Evolutionary conservation across 1,140 invertebrate species (phyloP).

Genomic region (Drosophila obscura): DNA sequence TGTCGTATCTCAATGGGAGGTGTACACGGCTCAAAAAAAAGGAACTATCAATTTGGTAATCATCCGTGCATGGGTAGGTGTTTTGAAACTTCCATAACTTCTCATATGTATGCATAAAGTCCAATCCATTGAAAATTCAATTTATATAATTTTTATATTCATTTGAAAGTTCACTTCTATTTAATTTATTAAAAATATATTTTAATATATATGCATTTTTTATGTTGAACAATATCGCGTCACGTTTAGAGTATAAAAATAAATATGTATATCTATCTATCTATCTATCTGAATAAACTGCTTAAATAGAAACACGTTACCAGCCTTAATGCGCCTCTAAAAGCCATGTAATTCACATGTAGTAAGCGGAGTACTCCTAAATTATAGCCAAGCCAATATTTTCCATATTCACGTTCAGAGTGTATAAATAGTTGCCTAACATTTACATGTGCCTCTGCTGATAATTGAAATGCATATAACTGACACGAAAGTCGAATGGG

Average conservation of each 20-base stretch:
- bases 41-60: too few relatives aligned
- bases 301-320: slow-evolving; percentile 14
- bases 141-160: too few relatives aligned
- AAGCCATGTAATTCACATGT: slow-evolving; percentile 53
- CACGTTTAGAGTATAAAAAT: slow-evolving; percentile 21
- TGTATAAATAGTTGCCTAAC: slow-evolving; percentile 40
- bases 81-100: too few relatives aligned
- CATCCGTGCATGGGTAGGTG: too few relatives aligned
- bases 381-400: slow-evolving; percentile 57
- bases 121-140: too few relatives aligned
- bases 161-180: too few relatives aligned
- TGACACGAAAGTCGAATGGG: slow-evolving; percentile 6
- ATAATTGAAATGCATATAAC: slow-evolving; percentile 55
- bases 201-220: too few relatives aligned
- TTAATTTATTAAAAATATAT: too few relatives aligned
- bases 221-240: slow-evolving; percentile 38
- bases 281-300: slow-evolving; percentile 5
- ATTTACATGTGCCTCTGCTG: slow-evolving; percentile 53
- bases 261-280: slow-evolving; percentile 30
- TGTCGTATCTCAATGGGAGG: slow-evolving; percentile 26
- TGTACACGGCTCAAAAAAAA: background rate
- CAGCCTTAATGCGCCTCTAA: slow-evolving; percentile 52
- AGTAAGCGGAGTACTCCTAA: slow-evolving; percentile 46
- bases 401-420: slow-evolving; percentile 39
- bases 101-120: too few relatives aligned